Percentiles rank a stretch among this genome's conserved stretches.
Conservation (phyloP, 2,797 vertebrate genomes). For the Pseudomugil gertrudae region DNA sequence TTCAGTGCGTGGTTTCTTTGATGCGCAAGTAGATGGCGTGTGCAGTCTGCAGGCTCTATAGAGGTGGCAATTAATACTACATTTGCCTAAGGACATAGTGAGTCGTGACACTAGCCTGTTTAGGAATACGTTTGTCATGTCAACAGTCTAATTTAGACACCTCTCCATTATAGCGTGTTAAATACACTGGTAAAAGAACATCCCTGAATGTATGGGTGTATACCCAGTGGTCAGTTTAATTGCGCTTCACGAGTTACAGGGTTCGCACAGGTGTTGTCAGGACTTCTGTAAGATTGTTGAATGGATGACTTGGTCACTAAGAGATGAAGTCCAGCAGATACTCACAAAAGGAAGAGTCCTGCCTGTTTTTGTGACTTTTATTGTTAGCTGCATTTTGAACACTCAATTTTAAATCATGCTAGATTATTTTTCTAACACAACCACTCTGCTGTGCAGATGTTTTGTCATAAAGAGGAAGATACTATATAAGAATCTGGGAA, state of each 20-base stretch:
- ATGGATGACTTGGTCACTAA: background rate
- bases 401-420: background rate
- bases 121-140: slow-evolving; percentile 67
- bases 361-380: background rate
- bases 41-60: slow-evolving; percentile 80
- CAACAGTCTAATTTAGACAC: slow-evolving; percentile 60
- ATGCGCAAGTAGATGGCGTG: slow-evolving; percentile 77
- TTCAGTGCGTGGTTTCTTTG: slow-evolving; percentile 82
- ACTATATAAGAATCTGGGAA: background rate
- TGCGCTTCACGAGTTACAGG: background rate
- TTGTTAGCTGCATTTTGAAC: background rate
- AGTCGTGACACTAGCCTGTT: slow-evolving; percentile 56
- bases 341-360: background rate
- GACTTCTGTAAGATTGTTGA: slow-evolving; percentile 6
- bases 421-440: background rate
- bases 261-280: background rate
- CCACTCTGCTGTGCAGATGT: background rate
- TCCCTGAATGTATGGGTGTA: slow-evolving; percentile 6
- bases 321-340: background rate
- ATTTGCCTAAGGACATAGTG: slow-evolving; percentile 69
- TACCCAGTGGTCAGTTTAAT: background rate
- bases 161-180: slow-evolving; percentile 12
- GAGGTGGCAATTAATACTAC: slow-evolving; percentile 84
- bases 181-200: slow-evolving; percentile 15
- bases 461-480: slow-evolving; percentile 1